phyloP scores from a whole-genome alignment of 2,797 vertebrate genomes.

The Danio jaintianensis region DNA sequence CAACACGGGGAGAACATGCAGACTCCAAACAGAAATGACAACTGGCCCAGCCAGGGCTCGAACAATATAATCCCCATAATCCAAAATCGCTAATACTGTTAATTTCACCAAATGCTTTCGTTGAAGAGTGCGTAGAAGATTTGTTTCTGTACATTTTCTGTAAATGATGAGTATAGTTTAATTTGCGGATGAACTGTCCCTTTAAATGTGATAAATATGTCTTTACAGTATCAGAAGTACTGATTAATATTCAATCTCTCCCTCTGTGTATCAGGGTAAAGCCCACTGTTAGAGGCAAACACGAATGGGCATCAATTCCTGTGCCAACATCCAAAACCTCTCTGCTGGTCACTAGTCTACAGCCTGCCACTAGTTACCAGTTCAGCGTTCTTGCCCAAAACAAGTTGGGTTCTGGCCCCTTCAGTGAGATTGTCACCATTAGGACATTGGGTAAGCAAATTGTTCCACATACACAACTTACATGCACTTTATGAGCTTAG shows the following conservation, averaged over 20 bases:
- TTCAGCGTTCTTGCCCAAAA: slow-evolving; percentile 96
- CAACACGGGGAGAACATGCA: too few species aligned
- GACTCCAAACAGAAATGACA: too few species aligned
- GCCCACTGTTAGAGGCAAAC: slow-evolving; percentile 83
- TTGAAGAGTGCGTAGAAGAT: too few species aligned
- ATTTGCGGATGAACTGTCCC: too few species aligned
- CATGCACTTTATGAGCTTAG: neutral
- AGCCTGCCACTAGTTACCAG: slow-evolving; percentile 86
- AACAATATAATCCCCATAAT: too few species aligned
- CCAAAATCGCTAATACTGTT: too few species aligned
- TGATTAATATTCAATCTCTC: neutral
- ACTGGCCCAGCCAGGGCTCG: too few species aligned
- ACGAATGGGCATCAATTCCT: slow-evolving; percentile 91
- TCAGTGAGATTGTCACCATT: slow-evolving; percentile 91
- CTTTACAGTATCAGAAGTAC: neutral
- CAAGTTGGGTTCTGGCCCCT: slow-evolving; percentile 94
- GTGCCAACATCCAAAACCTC: slow-evolving; percentile 84
- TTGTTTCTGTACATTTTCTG: too few species aligned
- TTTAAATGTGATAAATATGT: too few species aligned
- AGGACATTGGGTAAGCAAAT: slow-evolving; percentile 78
- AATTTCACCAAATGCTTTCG: too few species aligned
- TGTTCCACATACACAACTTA: neutral
- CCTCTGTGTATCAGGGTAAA: slow-evolving; percentile 79
- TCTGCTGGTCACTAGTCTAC: slow-evolving; percentile 87
- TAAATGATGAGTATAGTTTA: too few species aligned